Base-by-base conservation (phyloP, 2,113 vertebrate genomes). In the Thymallus thymallus region DNA sequence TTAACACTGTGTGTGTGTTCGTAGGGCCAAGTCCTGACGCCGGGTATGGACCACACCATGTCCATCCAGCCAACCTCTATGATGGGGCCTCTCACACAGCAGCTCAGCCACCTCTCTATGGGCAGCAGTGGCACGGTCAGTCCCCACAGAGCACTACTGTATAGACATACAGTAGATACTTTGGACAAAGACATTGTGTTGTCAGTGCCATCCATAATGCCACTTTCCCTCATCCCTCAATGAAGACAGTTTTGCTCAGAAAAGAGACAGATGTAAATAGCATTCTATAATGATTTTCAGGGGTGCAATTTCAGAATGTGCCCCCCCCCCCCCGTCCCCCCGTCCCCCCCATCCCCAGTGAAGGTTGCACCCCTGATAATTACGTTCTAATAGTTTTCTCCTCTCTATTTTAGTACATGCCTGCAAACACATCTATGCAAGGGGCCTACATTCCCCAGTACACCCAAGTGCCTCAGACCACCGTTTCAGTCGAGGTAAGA, bases 381-480 rank as follows among this genome's bases (percentile, higher is more conserved):
- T 60, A 22, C 6, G 0, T 60, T 22, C 56, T 60, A 55, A 14
- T 20, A 55, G 14, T 55, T 14, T 55, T 20, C 41, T 77, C 30
- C 35, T 86, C 14, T 71, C 41, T 76, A 22, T 55, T 32, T 63
- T 82, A 97, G 96, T 97, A 95, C 74, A 88, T 96, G 90, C 94
- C 95, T 62, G 82, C 94, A 6, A 94, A 95, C 79, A 86, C 95
- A 75, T 89, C 96, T 78, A 85, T 98, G 93, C 96, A 95, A 82
- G 95, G 95, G 86, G 91, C 95, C 64, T 97, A 95, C 90, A 87
- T 98, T 80, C 93, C 95, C 77, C 96, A 94, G 88, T 97, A 94
- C 84, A 87, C 94, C 61, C 93, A 95, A 74, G 93, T 95, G 94
- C 95, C 95, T 92, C 89, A 94, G 73, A 87, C 94, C 75, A 93